Percentiles rank a stretch among this genome's conserved stretches.
Evolutionary conservation across 2,113 vertebrate species (phyloP).

Genomic region (Entomyzon cyanotis): DNA sequence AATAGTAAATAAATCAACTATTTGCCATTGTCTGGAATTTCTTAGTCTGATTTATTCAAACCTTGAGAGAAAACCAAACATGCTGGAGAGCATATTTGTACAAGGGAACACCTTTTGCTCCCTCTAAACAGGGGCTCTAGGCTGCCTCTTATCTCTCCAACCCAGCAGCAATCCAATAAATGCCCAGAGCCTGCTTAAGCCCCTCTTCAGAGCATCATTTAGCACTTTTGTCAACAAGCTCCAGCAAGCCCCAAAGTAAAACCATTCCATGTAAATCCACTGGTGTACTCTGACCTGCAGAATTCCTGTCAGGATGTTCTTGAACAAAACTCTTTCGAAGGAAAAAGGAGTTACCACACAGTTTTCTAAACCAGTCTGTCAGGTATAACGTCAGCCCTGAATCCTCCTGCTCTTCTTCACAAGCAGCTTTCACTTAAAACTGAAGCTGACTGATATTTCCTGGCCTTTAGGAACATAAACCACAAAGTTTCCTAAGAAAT

Average conservation of each 20-base stretch:
- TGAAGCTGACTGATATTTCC: background rate
- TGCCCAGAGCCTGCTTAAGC: background rate
- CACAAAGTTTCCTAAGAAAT: constrained; percentile 6
- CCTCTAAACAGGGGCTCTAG: background rate
- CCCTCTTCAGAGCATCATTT: background rate
- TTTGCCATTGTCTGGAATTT: background rate
- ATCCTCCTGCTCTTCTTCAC: background rate
- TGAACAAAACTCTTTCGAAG: background rate
- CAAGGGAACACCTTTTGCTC: background rate
- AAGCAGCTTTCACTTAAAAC: background rate
- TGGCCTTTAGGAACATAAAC: background rate
- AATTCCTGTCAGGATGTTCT: background rate
- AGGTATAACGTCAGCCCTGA: background rate
- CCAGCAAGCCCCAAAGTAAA: background rate
- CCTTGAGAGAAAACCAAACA: background rate
- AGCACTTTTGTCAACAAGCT: background rate
- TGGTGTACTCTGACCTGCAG: background rate
- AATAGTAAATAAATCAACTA: background rate
- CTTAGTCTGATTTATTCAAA: background rate
- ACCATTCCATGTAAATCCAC: background rate
- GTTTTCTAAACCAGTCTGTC: background rate
- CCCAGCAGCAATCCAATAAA: background rate
- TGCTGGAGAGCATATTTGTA: background rate
- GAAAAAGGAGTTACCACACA: background rate
- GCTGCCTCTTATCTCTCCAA: constrained; percentile 9